Evolutionary conservation across 2,797 vertebrate genomes (phyloP).

Genomic region (Sciurus vulgaris): DNA sequence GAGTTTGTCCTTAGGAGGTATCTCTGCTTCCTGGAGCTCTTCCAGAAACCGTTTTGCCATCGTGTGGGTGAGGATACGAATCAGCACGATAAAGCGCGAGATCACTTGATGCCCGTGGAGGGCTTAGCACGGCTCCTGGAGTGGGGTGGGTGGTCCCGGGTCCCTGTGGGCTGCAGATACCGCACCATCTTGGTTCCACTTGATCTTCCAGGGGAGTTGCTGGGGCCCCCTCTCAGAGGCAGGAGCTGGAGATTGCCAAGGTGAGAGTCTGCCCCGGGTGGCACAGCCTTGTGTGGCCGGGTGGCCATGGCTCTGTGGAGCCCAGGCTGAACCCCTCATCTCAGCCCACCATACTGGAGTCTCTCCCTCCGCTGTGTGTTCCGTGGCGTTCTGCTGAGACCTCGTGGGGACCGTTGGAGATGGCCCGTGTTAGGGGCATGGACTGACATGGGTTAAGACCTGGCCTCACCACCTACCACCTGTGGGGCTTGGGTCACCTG

Average conservation of each 20-base stretch:
- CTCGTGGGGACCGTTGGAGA: fast-evolving
- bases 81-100: fast-evolving
- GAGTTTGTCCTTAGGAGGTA: background rate
- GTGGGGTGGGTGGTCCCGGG: fast-evolving
- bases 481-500: fast-evolving
- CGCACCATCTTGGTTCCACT: fast-evolving
- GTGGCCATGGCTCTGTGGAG: fast-evolving
- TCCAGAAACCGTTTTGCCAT: background rate
- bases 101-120: fast-evolving
- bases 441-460: background rate
- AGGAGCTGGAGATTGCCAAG: background rate
- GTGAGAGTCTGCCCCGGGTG: background rate
- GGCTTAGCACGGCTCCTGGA: background rate
- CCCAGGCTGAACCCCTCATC: background rate
- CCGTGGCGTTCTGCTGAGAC: no score
- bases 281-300: fast-evolving
- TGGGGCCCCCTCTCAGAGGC: fast-evolving
- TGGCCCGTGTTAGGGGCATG: background rate
- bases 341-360: background rate
- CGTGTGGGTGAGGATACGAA: background rate
- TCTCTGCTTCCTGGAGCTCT: background rate
- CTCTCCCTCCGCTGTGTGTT: fast-evolving
- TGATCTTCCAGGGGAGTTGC: background rate
- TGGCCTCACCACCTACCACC: no score
- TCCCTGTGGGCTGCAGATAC: fast-evolving